phyloP scores from a whole-genome alignment of 30 jellyfish, hydroid and myxozoan species.

The Hydra vulgaris region DNA sequence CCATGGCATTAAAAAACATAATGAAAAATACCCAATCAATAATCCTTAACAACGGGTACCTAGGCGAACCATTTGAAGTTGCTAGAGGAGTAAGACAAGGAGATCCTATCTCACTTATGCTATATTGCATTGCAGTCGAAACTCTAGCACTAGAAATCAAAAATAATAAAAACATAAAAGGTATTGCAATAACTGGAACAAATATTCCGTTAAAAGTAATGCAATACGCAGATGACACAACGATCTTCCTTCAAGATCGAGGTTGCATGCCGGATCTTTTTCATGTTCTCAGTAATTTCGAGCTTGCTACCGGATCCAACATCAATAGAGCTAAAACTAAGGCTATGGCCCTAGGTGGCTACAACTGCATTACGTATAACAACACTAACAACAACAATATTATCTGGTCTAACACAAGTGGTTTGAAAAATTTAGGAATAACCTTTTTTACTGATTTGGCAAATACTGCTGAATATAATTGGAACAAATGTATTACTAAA shows the following conservation, averaged over 20 bases:
- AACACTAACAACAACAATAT: neutral
- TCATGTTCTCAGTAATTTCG: neutral
- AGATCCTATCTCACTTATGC: neutral
- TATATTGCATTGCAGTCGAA: neutral
- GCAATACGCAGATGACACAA: neutral
- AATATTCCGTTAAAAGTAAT: neutral
- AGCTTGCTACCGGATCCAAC: neutral
- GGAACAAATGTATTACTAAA: neutral
- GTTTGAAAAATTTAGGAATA: neutral
- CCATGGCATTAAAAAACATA: neutral
- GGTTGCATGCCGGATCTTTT: neutral
- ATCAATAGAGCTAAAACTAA: neutral
- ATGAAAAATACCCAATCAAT: neutral
- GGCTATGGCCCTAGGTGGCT: neutral
- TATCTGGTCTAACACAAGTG: neutral
- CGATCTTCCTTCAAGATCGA: neutral
- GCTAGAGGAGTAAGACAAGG: neutral
- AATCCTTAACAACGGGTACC: neutral
- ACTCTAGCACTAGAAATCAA: neutral
- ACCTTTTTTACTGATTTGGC: neutral
- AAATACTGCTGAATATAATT: neutral
- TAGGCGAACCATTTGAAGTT: neutral
- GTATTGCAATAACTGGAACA: neutral
- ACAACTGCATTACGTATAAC: neutral
- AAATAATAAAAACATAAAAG: neutral